Base-by-base conservation (phyloP, 1,140 invertebrate genomes). In the Mycetomoellerius zeteki region DNA sequence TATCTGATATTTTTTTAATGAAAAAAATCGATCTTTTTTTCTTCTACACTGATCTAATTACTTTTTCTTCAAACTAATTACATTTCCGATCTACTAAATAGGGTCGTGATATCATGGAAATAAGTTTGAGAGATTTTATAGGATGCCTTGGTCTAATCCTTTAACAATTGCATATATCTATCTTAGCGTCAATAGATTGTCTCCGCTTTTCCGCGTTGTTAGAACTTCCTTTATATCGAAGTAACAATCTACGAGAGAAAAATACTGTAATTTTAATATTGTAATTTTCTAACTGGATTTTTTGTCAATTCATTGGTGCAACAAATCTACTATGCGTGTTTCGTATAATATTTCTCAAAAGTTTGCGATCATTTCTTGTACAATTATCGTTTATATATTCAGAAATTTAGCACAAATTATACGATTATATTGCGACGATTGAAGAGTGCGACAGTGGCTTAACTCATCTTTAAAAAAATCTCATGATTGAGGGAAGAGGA, bases 311-410 rank as follows among this genome's bases (percentile, higher is more conserved):
- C 8, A 10, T 69, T 81, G 21, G 16, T 69, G 62, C 77, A 27
- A 27, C 30, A 73, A 47, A 50, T 62, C 27, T 84, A 24, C 16
- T 16, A 52, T 50, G 8, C 27, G 21, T 73, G 69, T 82, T 82
- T 58, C 16, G 21, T 71, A 16, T 81, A 71, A 69, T 69, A 24
- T 6, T 65, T 37, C 24, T 56, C 12, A 24, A 37, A 8, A 56
- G 14, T 14, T 80, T 37, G 19, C 19, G 21, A 67, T 67, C 27
- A 19, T 69, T 80, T 69, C 24, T 71, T 52, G 14, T 27, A 14
- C 43, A 56, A 81, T 50, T 58, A 71, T 54, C n/a, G 2, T 71
- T 81, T 81, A n/a, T n/a, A n/a, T n/a, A 21, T 81, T 37, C 30
- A 37, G 5, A 24, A 43, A 84, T 16, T 73, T 60, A 50, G 69